These are phyloP conservation scores for Procavia capensis DNA, from an alignment of 2,113 vertebrate genomes.

Conservation along the genomic window DNA sequence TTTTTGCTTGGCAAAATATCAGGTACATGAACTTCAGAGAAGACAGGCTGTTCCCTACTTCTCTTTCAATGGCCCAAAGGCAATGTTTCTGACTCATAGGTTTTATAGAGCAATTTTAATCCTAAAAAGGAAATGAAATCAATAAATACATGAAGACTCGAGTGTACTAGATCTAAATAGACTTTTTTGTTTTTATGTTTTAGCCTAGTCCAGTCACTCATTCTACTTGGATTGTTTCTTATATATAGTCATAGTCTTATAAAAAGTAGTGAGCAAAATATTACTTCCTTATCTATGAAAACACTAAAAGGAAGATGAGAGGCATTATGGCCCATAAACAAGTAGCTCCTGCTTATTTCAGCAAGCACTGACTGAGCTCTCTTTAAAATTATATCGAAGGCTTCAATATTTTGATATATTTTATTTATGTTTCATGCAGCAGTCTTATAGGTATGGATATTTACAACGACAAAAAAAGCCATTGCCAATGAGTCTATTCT, in stretches of 20 bases:
- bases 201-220: neutral
- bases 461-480: neutral
- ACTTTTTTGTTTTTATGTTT: neutral
- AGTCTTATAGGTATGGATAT: neutral
- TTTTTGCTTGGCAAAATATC: neutral
- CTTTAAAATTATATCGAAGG: neutral
- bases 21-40: neutral
- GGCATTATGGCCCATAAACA: neutral
- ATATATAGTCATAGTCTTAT: neutral
- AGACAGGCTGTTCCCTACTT: neutral
- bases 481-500: neutral
- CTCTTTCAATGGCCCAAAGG: neutral
- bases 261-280: neutral
- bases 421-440: neutral
- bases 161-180: neutral
- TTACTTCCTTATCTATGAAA: neutral
- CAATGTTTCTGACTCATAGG: neutral
- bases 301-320: neutral
- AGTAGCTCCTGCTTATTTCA: conserved; percentile 4
- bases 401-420: neutral
- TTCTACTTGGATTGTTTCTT: neutral
- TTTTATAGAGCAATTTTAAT: conserved; percentile 10
- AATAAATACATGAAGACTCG: neutral
- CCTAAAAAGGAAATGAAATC: conserved; percentile 4
- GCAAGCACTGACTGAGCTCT: neutral